Percentiles rank a stretch among this genome's conserved stretches.
Conservation (phyloP, 2,113 vertebrate genomes). For the Larimichthys crocea region DNA sequence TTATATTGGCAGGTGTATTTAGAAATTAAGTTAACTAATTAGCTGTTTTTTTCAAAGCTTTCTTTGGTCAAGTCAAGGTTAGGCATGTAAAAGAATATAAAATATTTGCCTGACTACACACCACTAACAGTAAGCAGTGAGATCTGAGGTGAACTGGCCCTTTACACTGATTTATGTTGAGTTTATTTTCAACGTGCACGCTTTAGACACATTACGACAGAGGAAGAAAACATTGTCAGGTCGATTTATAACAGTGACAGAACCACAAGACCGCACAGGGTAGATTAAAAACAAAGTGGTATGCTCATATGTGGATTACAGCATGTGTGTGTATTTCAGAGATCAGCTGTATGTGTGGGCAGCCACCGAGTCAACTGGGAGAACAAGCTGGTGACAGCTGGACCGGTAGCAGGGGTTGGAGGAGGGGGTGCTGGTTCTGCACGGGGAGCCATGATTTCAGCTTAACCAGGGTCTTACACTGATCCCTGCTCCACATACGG, state of each 20-base stretch:
- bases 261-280: not conserved
- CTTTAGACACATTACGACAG: not conserved
- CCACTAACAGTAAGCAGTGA: no score
- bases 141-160: not conserved
- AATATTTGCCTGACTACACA: no score
- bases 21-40: no score
- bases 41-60: not conserved
- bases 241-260: constrained; percentile 1
- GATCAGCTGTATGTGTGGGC: constrained; percentile 61
- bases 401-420: constrained; percentile 37
- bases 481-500: constrained; percentile 72
- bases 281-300: constrained; percentile 76
- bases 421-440: constrained; percentile 43
- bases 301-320: constrained; percentile 76
- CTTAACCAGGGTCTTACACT: constrained; percentile 78
- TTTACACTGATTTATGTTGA: not conserved
- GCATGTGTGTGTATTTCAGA: constrained; percentile 54
- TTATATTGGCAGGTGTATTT: no score
- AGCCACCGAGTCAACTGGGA: constrained; percentile 52
- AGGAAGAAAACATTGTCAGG: not conserved
- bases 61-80: not conserved
- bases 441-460: constrained; percentile 55
- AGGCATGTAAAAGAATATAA: no score
- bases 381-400: constrained; percentile 77
- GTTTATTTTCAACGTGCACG: not conserved